phyloP scores from a whole-genome alignment of 37 sponge, comb jelly and placozoan genomes.

The Agelas oroides region DNA sequence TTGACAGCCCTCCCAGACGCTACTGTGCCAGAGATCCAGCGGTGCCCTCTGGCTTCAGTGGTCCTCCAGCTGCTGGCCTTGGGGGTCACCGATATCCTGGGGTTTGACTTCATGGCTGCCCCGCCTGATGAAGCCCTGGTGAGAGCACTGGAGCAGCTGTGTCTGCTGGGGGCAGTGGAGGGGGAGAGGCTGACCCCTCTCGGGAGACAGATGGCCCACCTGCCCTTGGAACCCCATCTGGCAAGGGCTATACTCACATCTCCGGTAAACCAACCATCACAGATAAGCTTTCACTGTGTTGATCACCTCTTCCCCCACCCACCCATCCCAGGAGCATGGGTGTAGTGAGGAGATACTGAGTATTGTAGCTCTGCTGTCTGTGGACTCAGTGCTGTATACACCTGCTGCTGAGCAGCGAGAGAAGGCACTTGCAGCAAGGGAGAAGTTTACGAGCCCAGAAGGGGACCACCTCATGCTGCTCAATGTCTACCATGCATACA shows the following conservation, averaged over 20 bases:
- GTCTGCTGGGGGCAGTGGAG: constrained; percentile 77
- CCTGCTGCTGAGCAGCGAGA: constrained; percentile 85
- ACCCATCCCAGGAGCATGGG: constrained; percentile 18
- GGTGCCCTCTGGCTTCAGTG: constrained; percentile 87
- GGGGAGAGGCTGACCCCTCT: constrained; percentile 69
- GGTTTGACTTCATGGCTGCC: constrained; percentile 92
- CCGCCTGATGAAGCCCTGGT: constrained; percentile 78
- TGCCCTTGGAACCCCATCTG: constrained; percentile 88
- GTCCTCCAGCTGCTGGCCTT: constrained; percentile 88
- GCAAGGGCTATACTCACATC: constrained; percentile 60
- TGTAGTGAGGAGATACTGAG: constrained; percentile 83
- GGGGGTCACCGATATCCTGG: constrained; percentile 77
- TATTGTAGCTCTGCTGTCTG: constrained; percentile 87
- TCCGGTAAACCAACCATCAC: neutral
- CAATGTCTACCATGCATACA: constrained; percentile 76
- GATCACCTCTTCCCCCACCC: too few species aligned
- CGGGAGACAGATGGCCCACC: constrained; percentile 79
- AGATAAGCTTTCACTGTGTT: too few species aligned
- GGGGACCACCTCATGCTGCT: constrained; percentile 93
- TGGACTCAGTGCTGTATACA: constrained; percentile 87
- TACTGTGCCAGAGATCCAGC: constrained; percentile 90
- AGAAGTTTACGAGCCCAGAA: constrained; percentile 76
- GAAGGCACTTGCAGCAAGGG: constrained; percentile 43
- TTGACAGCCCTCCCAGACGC: constrained; percentile 51
- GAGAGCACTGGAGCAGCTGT: constrained; percentile 83